Base-by-base conservation (phyloP, 2,888 invertebrate genomes). In the Dicyrtoma fusca region DNA sequence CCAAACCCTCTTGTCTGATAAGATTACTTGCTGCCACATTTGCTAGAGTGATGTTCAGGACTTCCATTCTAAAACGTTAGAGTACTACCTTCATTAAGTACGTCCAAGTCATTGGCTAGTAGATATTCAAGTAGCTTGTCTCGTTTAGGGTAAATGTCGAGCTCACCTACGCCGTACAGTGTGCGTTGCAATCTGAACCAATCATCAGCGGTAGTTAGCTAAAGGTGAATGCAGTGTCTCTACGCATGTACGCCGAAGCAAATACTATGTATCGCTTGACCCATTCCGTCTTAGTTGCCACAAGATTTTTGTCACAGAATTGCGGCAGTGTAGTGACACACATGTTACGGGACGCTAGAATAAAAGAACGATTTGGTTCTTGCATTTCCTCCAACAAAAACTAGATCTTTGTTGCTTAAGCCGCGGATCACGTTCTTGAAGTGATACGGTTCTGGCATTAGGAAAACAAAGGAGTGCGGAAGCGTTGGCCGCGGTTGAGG, bases 111-210 rank as follows among this genome's bases (percentile, higher is more conserved):
- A 5, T 64, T 61, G 0, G 47, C 1, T 1, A 55, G n/a, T 1
- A 75, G 53, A 23, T 44, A 76, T 0, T 74, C 74, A 1, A 62
- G 34, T 3, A 76, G 61, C 1, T 65, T 61, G 11, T 61, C 47
- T 0, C 74, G 74, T 13, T 72, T 59, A 2, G 57, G n/a, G 47
- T 75, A 75, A 4, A 2, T 10, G 21, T 74, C 59, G 57, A 61
- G 23, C 74, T 68, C 2, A 72, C 73, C 76, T 75, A 76, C 14
- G 68, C 0, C 1, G 26, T 19, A 63, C 74, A 73, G 45, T 76
- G 76, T 1, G 76, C 8, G 34, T 34, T 34, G 34, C 73, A 61
- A 66, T 76, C 74, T 4, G 69, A 65, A 2, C 72, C 73, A 6
- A 76, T 34, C 1, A 75, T 53, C 13, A 75, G 66, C 3, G 66